Conservation (phyloP, 2,888 invertebrate species). For the Acleris sparsana region DNA sequence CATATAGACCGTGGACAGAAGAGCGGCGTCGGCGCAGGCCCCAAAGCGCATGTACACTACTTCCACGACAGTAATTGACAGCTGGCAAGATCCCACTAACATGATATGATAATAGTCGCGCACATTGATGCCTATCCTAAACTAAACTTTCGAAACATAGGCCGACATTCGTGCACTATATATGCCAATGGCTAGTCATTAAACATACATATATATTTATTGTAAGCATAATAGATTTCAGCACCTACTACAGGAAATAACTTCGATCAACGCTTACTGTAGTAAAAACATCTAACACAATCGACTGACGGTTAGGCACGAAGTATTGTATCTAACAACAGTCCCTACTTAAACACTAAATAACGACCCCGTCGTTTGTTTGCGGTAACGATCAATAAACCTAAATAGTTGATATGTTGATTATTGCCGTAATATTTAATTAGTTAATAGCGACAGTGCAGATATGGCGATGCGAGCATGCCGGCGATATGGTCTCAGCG, state of each 20-base stretch:
- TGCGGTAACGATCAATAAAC: slow-evolving; percentile 56
- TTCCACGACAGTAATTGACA: slow-evolving; percentile 42
- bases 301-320: slow-evolving; percentile 52
- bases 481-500: slow-evolving; percentile 63
- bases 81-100: slow-evolving; percentile 38
- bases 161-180: slow-evolving; percentile 38
- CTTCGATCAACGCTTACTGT: slow-evolving; percentile 19
- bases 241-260: slow-evolving; percentile 36
- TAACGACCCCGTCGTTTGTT: slow-evolving; percentile 66
- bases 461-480: slow-evolving; percentile 61
- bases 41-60: slow-evolving; percentile 40
- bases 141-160: slow-evolving; percentile 34
- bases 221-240: slow-evolving; percentile 28
- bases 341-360: slow-evolving; percentile 63
- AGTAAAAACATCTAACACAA: slow-evolving; percentile 21
- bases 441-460: slow-evolving; percentile 52
- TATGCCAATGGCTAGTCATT: slow-evolving; percentile 31
- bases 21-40: slow-evolving; percentile 34
- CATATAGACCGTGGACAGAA: slow-evolving; percentile 68
- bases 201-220: slow-evolving; percentile 34
- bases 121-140: slow-evolving; percentile 31
- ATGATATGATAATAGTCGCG: slow-evolving; percentile 27
- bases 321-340: slow-evolving; percentile 42
- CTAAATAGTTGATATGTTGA: slow-evolving; percentile 73
- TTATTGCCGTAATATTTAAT: slow-evolving; percentile 66